phyloP scores from a whole-genome alignment of 1,140 invertebrate species.

The Cotesia typhae region DNA sequence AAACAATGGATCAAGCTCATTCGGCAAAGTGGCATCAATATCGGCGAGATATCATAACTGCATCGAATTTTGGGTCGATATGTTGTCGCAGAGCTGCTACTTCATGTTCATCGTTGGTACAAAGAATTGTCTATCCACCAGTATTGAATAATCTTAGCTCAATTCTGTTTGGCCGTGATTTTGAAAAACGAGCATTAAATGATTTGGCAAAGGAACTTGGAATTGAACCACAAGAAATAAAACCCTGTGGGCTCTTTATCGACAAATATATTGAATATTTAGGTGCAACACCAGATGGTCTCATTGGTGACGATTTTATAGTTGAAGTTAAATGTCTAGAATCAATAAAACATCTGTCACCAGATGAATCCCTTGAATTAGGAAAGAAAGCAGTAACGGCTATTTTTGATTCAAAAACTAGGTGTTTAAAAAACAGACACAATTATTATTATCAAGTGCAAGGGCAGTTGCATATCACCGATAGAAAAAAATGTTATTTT shows the following conservation, averaged over 20 bases:
- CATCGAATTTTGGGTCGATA: slow-evolving; percentile 25
- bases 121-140: slow-evolving; percentile 1
- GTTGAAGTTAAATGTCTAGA: slow-evolving; percentile 35
- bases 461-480: slow-evolving; percentile 45
- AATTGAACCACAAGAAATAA: slow-evolving; percentile 36
- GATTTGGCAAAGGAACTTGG: neutral
- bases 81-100: neutral
- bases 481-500: slow-evolving; percentile 42
- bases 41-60: slow-evolving; percentile 5
- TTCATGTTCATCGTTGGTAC: slow-evolving; percentile 16
- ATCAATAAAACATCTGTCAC: slow-evolving; percentile 8
- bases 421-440: slow-evolving; percentile 42
- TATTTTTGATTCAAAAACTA: slow-evolving; percentile 33
- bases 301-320: slow-evolving; percentile 28
- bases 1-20: neutral
- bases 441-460: slow-evolving; percentile 51
- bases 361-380: too few relatives aligned
- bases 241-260: slow-evolving; percentile 44
- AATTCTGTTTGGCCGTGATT: neutral
- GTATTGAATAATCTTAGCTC: neutral
- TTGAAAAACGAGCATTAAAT: neutral
- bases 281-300: slow-evolving; percentile 22
- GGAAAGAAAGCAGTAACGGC: too few relatives aligned
- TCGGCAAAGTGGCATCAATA: neutral
- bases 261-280: slow-evolving; percentile 47